Percentiles rank a stretch among this genome's conserved stretches.
These are phyloP conservation scores for Dissostichus mawsoni DNA, from an alignment of 2,113 vertebrate genomes.

Conservation along the genomic window DNA sequence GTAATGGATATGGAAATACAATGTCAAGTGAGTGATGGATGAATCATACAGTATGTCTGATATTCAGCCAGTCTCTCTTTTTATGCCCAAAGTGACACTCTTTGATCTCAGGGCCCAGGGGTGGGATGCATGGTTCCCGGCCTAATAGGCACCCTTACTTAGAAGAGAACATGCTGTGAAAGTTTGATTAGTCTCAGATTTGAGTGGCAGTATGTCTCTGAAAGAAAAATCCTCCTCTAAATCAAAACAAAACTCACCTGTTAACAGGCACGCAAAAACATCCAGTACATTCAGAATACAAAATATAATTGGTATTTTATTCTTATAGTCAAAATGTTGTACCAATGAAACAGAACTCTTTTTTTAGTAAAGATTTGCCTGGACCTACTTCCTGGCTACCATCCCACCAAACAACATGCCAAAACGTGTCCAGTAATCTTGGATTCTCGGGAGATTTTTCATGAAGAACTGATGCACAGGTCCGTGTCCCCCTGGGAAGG, in stretches of 20 bases:
- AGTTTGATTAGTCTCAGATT: conserved; percentile 51
- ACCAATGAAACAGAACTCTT: neutral
- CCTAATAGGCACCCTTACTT: conserved; percentile 54
- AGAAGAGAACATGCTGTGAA: conserved; percentile 21
- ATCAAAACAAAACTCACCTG: neutral
- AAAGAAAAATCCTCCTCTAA: conserved; percentile 16
- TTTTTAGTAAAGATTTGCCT: neutral
- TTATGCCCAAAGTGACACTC: conserved; percentile 39
- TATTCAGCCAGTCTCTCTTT: conserved; percentile 35
- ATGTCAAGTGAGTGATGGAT: conserved; percentile 38
- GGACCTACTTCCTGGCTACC: neutral
- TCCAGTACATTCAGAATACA: neutral
- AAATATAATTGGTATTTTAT: neutral
- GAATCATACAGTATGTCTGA: conserved; percentile 32
- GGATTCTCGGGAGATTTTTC: conserved; percentile 32
- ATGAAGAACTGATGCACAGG: conserved; percentile 52
- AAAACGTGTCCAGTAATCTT: neutral
- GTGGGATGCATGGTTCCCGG: conserved; percentile 35
- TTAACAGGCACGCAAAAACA: neutral
- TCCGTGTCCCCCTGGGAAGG: conserved; percentile 42
- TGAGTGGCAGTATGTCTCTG: neutral
- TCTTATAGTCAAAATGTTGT: neutral
- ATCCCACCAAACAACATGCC: neutral
- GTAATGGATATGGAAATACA: conserved; percentile 41
- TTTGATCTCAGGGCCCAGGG: conserved; percentile 54